phyloP scores from a whole-genome alignment of 2,113 vertebrate species.

The Elachura formosa region DNA sequence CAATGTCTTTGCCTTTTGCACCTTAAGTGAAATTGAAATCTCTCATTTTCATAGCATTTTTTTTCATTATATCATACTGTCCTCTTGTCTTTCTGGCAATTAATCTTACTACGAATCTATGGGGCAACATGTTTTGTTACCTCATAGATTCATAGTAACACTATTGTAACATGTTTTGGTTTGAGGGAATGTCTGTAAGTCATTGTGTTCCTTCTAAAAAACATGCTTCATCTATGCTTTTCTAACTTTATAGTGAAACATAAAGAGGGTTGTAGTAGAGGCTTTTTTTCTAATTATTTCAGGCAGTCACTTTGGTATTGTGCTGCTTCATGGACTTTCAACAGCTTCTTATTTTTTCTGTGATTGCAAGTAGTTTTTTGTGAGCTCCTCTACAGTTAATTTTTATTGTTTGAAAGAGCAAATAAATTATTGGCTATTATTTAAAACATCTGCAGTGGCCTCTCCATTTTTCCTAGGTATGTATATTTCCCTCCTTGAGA shows the following conservation, averaged over 20 bases:
- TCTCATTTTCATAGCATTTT: not conserved
- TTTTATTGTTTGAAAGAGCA: constrained; percentile 12
- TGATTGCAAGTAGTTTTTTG: not conserved
- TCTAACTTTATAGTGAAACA: not conserved
- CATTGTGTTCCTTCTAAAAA: not conserved
- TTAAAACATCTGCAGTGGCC: constrained; percentile 28
- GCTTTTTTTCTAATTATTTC: not conserved
- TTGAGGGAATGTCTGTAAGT: not conserved
- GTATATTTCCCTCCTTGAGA: not conserved
- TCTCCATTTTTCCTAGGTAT: constrained; percentile 1
- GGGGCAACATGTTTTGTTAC: not conserved
- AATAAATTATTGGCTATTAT: constrained; percentile 25
- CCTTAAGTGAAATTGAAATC: not conserved
- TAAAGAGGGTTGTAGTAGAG: not conserved
- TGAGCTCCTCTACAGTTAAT: not conserved
- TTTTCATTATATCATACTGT: not conserved
- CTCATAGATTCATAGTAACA: not conserved
- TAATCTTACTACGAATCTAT: not conserved
- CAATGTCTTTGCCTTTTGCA: not conserved
- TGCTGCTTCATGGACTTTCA: constrained; percentile 13
- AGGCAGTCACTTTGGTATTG: not conserved
- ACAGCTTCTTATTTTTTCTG: not conserved
- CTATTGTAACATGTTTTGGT: not conserved
- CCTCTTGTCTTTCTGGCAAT: not conserved
- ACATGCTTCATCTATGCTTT: not conserved